Evolutionary conservation across 1,140 invertebrate genomes (phyloP), one percentile per base, ranked within the genome.

Genomic region (Streblospio benedicti): DNA sequence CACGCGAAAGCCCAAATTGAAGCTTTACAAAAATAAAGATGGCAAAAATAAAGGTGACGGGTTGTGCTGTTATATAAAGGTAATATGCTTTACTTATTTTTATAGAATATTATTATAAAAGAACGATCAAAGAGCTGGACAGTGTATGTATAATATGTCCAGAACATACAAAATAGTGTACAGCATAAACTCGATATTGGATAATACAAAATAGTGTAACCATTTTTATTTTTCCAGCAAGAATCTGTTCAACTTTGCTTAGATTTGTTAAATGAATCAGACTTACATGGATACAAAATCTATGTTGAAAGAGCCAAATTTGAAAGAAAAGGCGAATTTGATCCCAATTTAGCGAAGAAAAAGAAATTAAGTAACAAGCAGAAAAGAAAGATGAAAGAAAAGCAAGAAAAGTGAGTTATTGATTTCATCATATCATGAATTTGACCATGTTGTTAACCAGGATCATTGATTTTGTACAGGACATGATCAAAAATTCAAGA

Each of bases 201-300:
- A n/a, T n/a, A 55, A 45, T 9, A 44, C 28, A 31, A 16, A 59
- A 14, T 14, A 51, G 30, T 23, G 47, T 52, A 33, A 25, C 56
- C 25, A 5, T 53, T 31, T 63, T 58, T 32, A 64, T 60, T 67
- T 69, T 76, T 80, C 16, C 68, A 88, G 87, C 82, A 89, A 55
- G 95, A 99, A 76, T 97, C 93, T 20, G 92, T 99, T 0, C 84
- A 94, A 38, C 76, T 99, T 63, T 94, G 95, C 0, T 75, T 98
- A 44, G 87, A 92, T 55, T 83, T 99, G 64, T 75, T 99, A 20
- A 96, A 99, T 82, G 95, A 91, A 0, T 88, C 83, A 69, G 83
- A 88, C 64, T 74, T 87, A 25, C 84, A 88, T 69, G 90, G 86
- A 0, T 84, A 90, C 35, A 89, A 85, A 58, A 71, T 84, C 18